Base-by-base conservation (phyloP, 1,140 invertebrate genomes). In the Campoletis sonorensis region DNA sequence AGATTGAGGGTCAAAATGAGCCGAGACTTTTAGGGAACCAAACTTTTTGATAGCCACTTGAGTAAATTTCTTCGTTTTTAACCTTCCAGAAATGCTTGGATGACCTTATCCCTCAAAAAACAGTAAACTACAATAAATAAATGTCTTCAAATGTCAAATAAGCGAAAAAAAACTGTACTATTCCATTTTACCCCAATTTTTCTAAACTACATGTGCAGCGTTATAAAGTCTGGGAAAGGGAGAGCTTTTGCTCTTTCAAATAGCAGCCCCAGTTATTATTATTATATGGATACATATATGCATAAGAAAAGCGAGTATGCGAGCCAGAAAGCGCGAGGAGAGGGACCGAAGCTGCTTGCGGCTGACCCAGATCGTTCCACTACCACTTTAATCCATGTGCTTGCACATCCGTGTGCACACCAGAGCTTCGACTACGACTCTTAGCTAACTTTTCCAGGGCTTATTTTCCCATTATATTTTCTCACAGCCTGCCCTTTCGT, bases 331-430 rank as follows among this genome's bases (percentile, higher is more conserved):
- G 13, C 67, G 13, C 67, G 13, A 70, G 27, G 30, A 70, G 8
- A 45, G 61, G 23, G 61, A 64, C 61, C 15, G 27, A 70, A 27
- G 26, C 67, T 70, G 67, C 67, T 33, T 30, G 67, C n/a, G 67
- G 67, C 67, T 70, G 67, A 70, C 67, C 67, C 67, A 70, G 67
- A 70, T 70, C 67, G 30, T 70, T 70, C 67, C 27, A 70, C 67
- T 11, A 33, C 30, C 15, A 70, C 26, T 33, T 33, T 16, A 15
- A 45, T 45, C 40, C 40, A 13, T 45, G 40, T 45, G 40, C 40
- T 45, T 45, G 40, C 40, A 45, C 8, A 45, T 45, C 40, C 61
- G 1, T 64, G 61, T 8, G n/a, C 51, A 54, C n/a, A n/a, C 18
- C 10, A 11, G 18, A n/a, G 51, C 51, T 18, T 18, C 51, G n/a